These are phyloP conservation scores for Caenorhabditis elegans DNA, from an alignment of 1,140 invertebrate species.

Conservation along the genomic window DNA sequence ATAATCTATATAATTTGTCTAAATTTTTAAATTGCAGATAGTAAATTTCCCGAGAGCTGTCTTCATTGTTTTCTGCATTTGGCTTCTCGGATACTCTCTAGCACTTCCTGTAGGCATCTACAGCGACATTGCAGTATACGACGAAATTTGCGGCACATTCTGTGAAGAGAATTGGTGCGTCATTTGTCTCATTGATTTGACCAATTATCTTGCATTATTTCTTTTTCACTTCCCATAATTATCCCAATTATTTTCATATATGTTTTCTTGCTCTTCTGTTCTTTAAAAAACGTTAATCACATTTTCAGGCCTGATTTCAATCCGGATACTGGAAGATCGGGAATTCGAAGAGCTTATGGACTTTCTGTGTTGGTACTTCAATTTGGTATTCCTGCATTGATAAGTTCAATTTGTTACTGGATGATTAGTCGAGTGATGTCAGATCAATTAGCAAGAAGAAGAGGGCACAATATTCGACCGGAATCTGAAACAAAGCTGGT, in stretches of 20 bases:
- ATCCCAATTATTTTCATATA: slow-evolving; percentile 19
- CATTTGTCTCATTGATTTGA: slow-evolving; percentile 2
- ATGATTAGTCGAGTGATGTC: slow-evolving; percentile 56
- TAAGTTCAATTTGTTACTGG: slow-evolving; percentile 61
- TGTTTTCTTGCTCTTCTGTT: not conserved
- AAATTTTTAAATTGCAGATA: slow-evolving; percentile 51
- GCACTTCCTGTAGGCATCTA: slow-evolving; percentile 64
- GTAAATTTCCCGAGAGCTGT: slow-evolving; percentile 59
- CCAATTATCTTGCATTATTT: slow-evolving; percentile 37
- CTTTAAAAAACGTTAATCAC: too few relatives aligned
- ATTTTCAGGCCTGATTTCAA: slow-evolving; percentile 60
- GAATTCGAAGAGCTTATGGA: slow-evolving; percentile 59
- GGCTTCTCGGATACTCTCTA: slow-evolving; percentile 60
- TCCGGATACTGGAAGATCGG: slow-evolving; percentile 44
- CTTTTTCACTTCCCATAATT: not conserved
- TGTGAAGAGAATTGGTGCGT: slow-evolving; percentile 62
- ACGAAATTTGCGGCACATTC: slow-evolving; percentile 61
- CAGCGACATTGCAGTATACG: slow-evolving; percentile 50
- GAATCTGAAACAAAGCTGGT: slow-evolving; percentile 60
- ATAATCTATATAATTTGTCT: not conserved
- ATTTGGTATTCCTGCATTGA: slow-evolving; percentile 61
- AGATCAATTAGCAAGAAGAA: slow-evolving; percentile 56
- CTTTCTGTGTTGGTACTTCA: slow-evolving; percentile 59
- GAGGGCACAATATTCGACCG: slow-evolving; percentile 58
- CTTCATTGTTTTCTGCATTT: slow-evolving; percentile 57